These are phyloP conservation scores for Entelurus aequoreus DNA, from an alignment of 2,113 vertebrate species.

Conservation along the genomic window DNA sequence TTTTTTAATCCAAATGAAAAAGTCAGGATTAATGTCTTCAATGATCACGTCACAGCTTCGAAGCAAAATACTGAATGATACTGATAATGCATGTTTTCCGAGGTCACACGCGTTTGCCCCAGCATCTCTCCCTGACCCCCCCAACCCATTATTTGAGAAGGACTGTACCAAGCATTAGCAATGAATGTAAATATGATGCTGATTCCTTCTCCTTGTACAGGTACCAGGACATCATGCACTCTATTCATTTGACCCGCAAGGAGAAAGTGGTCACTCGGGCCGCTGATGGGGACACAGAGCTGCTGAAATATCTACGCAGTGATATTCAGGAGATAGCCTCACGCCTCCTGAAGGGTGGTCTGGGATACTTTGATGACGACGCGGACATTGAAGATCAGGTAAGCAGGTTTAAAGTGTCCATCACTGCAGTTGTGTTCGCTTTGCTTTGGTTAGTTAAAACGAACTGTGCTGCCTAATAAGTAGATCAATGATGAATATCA, in stretches of 20 bases:
- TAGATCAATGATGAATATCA: too few species aligned
- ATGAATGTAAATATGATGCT: background rate
- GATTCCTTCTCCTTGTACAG: slow-evolving; percentile 50
- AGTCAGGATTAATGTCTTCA: too few species aligned
- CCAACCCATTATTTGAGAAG: too few species aligned
- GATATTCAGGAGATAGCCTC: slow-evolving; percentile 95
- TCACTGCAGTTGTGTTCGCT: too few species aligned
- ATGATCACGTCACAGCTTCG: too few species aligned
- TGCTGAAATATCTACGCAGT: slow-evolving; percentile 85
- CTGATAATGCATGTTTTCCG: too few species aligned
- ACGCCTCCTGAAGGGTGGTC: slow-evolving; percentile 89
- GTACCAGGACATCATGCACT: slow-evolving; percentile 90
- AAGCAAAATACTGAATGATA: too few species aligned
- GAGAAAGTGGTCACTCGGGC: slow-evolving; percentile 79
- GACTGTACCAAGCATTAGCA: background rate
- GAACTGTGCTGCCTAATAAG: too few species aligned
- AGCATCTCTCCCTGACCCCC: too few species aligned
- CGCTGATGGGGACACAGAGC: slow-evolving; percentile 84
- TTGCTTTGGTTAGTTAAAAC: too few species aligned
- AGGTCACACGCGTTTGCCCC: too few species aligned
- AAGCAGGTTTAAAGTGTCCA: background rate
- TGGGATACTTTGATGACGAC: slow-evolving; percentile 88
- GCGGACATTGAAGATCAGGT: slow-evolving; percentile 85
- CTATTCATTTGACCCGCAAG: slow-evolving; percentile 86
- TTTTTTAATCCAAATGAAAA: too few species aligned